Evolutionary conservation across 2,113 vertebrate genomes (phyloP).

Genomic region (Lepus europaeus): DNA sequence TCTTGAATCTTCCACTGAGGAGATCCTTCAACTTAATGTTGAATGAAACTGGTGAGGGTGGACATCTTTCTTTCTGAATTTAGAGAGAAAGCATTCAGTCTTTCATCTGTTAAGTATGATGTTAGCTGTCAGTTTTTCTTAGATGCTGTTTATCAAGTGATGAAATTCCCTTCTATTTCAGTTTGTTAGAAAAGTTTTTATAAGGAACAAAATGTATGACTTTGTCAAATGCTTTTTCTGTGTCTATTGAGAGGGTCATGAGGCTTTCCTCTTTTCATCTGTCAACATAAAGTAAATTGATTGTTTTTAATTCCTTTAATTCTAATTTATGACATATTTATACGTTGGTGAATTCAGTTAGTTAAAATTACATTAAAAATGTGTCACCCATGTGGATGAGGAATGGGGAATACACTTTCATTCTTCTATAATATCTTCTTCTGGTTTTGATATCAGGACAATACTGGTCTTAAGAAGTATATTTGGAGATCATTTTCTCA

Average conservation of each 20-base stretch:
- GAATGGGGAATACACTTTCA: background rate
- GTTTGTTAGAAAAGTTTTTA: background rate
- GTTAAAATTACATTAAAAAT: slow-evolving; percentile 14
- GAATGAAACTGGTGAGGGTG: background rate
- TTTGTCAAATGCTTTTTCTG: background rate
- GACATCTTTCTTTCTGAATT: background rate
- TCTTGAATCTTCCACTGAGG: background rate
- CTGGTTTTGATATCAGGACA: background rate
- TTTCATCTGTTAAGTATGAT: background rate
- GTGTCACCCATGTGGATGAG: background rate
- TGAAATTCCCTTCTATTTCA: background rate
- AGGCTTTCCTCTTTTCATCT: background rate
- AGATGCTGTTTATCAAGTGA: background rate
- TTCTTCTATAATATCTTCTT: background rate
- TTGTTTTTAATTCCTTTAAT: slow-evolving; percentile 36
- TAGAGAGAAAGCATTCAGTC: background rate
- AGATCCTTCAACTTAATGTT: background rate
- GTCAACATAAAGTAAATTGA: background rate
- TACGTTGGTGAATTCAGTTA: background rate
- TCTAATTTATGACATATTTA: background rate
- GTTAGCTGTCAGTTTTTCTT: background rate
- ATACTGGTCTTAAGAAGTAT: background rate
- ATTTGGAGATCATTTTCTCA: background rate
- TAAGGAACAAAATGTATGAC: background rate
- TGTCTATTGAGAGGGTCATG: background rate